phyloP scores from a whole-genome alignment of 37 sponge, comb jelly and placozoan species.

The Mnemiopsis leidyi region DNA sequence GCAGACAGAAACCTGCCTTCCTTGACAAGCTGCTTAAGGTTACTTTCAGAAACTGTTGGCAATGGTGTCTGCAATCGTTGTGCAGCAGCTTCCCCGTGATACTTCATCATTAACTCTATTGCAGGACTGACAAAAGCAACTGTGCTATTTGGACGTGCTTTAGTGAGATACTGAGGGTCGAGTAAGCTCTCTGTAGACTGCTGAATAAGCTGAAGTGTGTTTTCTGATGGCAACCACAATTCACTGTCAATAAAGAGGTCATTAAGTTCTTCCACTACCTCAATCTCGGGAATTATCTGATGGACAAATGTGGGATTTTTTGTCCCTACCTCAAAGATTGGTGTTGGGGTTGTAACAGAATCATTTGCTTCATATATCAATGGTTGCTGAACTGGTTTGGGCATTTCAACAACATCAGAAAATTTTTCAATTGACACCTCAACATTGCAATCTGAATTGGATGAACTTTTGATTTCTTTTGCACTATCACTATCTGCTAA shows the following conservation, averaged over 20 bases:
- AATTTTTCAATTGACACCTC: not conserved
- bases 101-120: slow-evolving; percentile 27
- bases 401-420: slow-evolving; percentile 58
- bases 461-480: not conserved
- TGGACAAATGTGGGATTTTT: not conserved
- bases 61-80: not conserved
- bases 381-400: not conserved
- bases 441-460: not conserved
- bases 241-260: slow-evolving; percentile 5
- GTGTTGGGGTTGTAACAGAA: slow-evolving; percentile 25
- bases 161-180: slow-evolving; percentile 15
- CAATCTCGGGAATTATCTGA: not conserved
- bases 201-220: not conserved
- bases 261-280: not conserved
- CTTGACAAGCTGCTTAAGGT: not conserved
- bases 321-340: not conserved
- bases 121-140: slow-evolving; percentile 60
- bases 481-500: not conserved
- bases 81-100: slow-evolving; percentile 11
- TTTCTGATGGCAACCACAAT: slow-evolving; percentile 26
- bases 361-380: not conserved
- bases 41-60: not conserved
- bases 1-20: slow-evolving; percentile 20
- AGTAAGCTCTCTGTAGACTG: not conserved
- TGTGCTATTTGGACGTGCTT: slow-evolving; percentile 18